phyloP scores from a whole-genome alignment of 2,888 invertebrate genomes.

The Chymomyza caudatula region DNA sequence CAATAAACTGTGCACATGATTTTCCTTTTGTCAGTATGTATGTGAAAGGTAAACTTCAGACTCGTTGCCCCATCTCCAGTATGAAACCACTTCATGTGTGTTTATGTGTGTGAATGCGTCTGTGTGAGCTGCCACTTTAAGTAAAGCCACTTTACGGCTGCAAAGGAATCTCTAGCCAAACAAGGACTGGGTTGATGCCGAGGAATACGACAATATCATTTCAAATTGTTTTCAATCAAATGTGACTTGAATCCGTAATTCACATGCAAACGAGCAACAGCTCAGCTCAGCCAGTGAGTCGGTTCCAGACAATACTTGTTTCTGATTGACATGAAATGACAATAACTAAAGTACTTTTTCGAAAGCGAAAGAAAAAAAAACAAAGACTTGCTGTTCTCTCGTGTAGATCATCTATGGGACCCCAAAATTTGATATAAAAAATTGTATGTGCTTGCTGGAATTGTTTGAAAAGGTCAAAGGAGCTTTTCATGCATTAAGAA shows the following conservation, averaged over 20 bases:
- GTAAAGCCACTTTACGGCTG: constrained; percentile 38
- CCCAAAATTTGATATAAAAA: too few species aligned
- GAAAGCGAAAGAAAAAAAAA: too few species aligned
- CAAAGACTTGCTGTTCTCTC: too few species aligned
- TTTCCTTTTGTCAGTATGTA: constrained; percentile 25
- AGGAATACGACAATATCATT: constrained; percentile 53
- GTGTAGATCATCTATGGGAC: too few species aligned
- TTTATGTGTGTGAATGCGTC: too few species aligned
- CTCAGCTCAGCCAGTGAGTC: constrained; percentile 7
- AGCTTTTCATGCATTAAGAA: too few species aligned
- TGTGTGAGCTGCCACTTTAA: constrained; percentile 20
- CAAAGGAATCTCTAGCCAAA: not conserved
- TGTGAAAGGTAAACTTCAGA: not conserved
- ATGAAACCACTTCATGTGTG: not conserved
- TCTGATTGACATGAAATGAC: not conserved
- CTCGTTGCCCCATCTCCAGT: not conserved
- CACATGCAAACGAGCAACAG: constrained; percentile 59
- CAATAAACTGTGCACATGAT: constrained; percentile 60
- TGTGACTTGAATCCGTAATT: constrained; percentile 70
- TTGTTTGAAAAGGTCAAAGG: too few species aligned
- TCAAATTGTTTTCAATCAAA: constrained; percentile 71
- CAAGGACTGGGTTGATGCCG: constrained; percentile 4
- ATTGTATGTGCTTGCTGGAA: too few species aligned
- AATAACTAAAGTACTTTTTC: too few species aligned
- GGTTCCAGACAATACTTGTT: constrained; percentile 13